Percentiles rank a stretch among this genome's conserved stretches.
phyloP scores from a whole-genome alignment of 2,797 vertebrate species.

The Halcyon leucocephala region DNA sequence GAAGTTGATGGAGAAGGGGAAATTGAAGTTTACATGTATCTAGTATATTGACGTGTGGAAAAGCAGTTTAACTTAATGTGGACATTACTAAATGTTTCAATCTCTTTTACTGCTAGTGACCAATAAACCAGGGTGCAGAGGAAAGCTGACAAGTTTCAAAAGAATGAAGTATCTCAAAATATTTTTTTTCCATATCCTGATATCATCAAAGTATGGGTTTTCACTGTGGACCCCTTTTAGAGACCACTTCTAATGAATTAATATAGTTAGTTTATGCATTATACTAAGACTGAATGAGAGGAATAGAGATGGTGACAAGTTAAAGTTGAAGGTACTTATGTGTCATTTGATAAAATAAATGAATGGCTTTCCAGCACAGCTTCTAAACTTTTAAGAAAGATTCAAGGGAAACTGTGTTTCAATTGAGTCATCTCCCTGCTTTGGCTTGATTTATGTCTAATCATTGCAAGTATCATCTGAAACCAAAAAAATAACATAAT shows the following conservation, averaged over 20 bases:
- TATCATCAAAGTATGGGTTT: not conserved
- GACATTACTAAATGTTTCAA: not conserved
- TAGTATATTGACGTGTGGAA: not conserved
- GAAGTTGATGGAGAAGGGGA: not conserved
- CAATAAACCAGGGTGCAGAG: not conserved
- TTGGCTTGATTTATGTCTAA: constrained; percentile 36
- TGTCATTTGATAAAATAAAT: constrained; percentile 24
- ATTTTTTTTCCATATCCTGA: not conserved
- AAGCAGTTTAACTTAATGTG: not conserved
- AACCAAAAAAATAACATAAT: constrained; percentile 46
- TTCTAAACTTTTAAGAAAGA: constrained; percentile 32
- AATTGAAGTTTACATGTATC: not conserved
- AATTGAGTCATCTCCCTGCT: constrained; percentile 7
- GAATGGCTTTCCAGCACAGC: not conserved
- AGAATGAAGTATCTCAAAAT: not conserved
- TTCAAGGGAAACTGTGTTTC: constrained; percentile 40
- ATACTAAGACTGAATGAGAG: not conserved
- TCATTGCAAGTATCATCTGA: not conserved
- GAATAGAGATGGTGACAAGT: not conserved
- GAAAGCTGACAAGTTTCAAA: not conserved
- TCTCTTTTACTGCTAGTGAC: not conserved
- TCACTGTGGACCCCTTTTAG: not conserved
- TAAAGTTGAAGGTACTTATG: constrained; percentile 2
- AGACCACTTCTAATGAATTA: not conserved
- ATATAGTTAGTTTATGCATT: not conserved